Percentiles rank a stretch among this genome's conserved stretches.
These are phyloP conservation scores for Pseudachorutes palmiensis DNA, from an alignment of 1,140 invertebrate species.

Conservation along the genomic window DNA sequence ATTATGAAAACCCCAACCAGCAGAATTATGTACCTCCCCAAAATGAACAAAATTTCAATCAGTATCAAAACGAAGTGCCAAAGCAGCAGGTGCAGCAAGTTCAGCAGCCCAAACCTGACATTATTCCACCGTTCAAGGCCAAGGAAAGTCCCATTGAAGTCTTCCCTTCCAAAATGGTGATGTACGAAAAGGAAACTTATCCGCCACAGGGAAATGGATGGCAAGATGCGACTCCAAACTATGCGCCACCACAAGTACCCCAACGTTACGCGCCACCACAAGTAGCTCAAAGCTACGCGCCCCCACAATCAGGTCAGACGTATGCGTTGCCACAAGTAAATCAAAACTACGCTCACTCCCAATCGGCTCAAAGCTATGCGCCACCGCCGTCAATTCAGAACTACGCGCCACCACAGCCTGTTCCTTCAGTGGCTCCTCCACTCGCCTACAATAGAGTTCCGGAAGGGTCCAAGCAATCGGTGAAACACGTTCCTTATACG, in stretches of 20 bases:
- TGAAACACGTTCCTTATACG: slow-evolving; percentile 20
- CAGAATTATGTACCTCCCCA: too few species aligned
- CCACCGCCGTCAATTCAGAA: not conserved
- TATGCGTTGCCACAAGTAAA: not conserved
- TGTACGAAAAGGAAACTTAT: slow-evolving; percentile 13
- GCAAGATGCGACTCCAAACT: slow-evolving; percentile 1
- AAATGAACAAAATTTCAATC: not conserved
- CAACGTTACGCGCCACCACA: not conserved
- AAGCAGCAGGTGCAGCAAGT: not conserved
- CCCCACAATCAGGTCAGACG: not conserved
- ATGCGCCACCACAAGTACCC: not conserved
- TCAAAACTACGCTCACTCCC: too few species aligned
- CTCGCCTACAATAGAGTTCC: not conserved
- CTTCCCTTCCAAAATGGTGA: slow-evolving; percentile 19
- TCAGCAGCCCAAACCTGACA: not conserved
- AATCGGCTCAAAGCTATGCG: not conserved
- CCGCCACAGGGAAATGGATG: not conserved
- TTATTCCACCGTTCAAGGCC: not conserved
- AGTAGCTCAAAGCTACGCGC: not conserved
- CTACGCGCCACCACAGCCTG: not conserved
- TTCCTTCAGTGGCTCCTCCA: not conserved
- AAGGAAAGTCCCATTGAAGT: slow-evolving; percentile 11
- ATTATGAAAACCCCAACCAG: too few species aligned
- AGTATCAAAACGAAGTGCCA: not conserved
- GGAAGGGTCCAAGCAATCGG: not conserved